Conservation (phyloP, 2,113 vertebrate genomes). For the Glaucidium brasilianum region DNA sequence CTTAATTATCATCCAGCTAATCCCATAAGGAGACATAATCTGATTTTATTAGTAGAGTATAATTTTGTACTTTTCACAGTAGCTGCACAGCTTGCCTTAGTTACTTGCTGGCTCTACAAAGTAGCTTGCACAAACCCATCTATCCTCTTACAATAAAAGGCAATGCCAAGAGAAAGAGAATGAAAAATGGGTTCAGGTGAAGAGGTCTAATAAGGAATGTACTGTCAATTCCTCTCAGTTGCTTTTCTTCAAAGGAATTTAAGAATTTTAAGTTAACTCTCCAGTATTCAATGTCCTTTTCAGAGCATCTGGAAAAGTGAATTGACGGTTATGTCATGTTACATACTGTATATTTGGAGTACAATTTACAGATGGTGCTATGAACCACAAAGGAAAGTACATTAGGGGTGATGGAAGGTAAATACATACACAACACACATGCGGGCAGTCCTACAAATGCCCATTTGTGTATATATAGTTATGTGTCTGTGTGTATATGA, state of each 20-base stretch:
- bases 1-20: conserved; percentile 30
- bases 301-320: not conserved
- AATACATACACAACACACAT: not conserved
- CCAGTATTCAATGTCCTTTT: conserved; percentile 8
- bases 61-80: conserved; percentile 52
- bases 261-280: not conserved
- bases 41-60: conserved; percentile 40
- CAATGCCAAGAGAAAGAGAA: not conserved
- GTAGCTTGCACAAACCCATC: not conserved
- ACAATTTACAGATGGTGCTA: not conserved
- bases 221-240: not conserved
- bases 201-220: conserved; percentile 5
- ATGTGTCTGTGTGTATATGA: not conserved
- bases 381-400: not conserved
- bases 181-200: conserved; percentile 5
- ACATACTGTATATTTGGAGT: not conserved
- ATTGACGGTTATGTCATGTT: not conserved
- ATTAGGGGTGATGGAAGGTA: not conserved
- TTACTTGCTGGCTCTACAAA: conserved; percentile 25
- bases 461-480: not conserved
- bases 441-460: not conserved
- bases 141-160: not conserved
- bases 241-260: not conserved
- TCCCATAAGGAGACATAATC: conserved; percentile 29
- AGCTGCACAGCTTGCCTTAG: conserved; percentile 26